Percentiles rank a stretch among this genome's conserved stretches.
Evolutionary conservation across 2,797 vertebrate genomes (phyloP).

Genomic region (Nyctalus aviator): DNA sequence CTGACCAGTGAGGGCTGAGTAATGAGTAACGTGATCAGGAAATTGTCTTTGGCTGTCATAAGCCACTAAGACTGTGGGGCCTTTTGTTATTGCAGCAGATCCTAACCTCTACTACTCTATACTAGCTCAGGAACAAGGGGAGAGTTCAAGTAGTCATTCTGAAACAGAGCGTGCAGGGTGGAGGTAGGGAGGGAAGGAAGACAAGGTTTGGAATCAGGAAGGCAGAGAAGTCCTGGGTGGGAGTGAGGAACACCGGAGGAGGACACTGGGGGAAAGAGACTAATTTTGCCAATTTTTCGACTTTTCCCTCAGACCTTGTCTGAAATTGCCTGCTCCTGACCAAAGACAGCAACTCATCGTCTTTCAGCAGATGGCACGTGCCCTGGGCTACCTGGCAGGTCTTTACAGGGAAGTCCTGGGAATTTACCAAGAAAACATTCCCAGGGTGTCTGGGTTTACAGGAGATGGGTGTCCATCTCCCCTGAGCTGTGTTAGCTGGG

Average conservation of each 20-base stretch:
- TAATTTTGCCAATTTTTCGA: neutral
- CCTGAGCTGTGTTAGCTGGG: neutral
- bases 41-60: neutral
- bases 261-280: neutral
- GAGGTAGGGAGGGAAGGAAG: neutral
- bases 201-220: neutral
- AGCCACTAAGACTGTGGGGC: neutral
- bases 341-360: neutral
- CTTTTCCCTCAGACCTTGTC: neutral
- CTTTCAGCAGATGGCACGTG: neutral
- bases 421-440: constrained; percentile 16
- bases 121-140: neutral
- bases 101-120: neutral
- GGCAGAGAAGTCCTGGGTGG: neutral
- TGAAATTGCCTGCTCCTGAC: neutral
- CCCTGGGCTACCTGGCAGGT: neutral
- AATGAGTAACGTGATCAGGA: neutral
- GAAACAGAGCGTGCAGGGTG: neutral
- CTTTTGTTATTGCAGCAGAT: neutral
- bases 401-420: neutral
- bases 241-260: neutral
- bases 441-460: neutral
- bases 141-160: neutral
- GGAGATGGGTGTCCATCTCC: neutral
- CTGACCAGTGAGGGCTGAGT: neutral